These are phyloP conservation scores for Clitarchus hookeri DNA, from an alignment of 2,888 invertebrate species.

Conservation along the genomic window DNA sequence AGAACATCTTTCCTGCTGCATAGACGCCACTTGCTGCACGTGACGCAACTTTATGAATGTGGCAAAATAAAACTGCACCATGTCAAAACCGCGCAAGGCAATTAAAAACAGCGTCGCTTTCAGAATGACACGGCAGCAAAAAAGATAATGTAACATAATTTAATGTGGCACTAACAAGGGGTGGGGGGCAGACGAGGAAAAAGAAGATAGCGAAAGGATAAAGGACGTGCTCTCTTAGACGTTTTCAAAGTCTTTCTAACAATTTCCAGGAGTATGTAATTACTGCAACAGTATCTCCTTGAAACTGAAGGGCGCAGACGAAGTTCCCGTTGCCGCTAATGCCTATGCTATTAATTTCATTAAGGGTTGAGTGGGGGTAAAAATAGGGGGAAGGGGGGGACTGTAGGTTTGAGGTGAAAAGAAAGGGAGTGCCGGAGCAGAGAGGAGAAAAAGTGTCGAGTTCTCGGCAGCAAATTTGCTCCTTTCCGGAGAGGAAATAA, in stretches of 20 bases:
- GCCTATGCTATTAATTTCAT: constrained; percentile 26
- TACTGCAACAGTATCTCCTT: constrained; percentile 18
- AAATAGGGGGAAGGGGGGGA: not conserved
- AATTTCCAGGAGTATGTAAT: not conserved
- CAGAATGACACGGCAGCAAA: not conserved
- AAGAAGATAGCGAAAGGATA: not conserved
- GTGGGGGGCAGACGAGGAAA: not conserved
- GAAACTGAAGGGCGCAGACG: not conserved
- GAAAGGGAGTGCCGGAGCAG: not conserved
- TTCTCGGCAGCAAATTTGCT: constrained; percentile 17
- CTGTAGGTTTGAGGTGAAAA: not conserved
- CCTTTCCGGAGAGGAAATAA: constrained; percentile 23
- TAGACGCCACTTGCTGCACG: no score
- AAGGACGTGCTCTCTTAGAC: constrained; percentile 19
- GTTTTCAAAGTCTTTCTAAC: constrained; percentile 11
- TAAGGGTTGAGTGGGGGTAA: not conserved
- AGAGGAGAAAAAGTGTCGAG: not conserved
- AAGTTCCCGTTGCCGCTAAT: not conserved
- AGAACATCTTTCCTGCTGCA: no score
- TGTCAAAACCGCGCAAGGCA: no score
- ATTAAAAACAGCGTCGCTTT: not conserved
- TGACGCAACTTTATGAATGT: no score
- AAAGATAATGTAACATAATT: constrained; percentile 17
- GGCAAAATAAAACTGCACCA: no score
- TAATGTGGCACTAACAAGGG: constrained; percentile 11